These are phyloP conservation scores for Apamea epomidion DNA, from an alignment of 2,888 invertebrate species.

Conservation along the genomic window DNA sequence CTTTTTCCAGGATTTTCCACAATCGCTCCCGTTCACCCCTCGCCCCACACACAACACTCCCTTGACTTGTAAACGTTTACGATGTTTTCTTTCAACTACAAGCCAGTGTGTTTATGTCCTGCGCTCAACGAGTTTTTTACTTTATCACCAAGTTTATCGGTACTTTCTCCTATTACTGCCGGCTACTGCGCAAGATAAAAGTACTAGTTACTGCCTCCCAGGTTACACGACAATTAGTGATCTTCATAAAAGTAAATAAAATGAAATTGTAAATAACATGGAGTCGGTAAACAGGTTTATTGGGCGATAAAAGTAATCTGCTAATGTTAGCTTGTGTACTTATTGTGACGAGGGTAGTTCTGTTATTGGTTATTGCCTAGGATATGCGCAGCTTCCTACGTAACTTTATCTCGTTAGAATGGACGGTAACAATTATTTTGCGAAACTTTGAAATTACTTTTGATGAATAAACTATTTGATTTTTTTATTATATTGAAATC, in stretches of 20 bases:
- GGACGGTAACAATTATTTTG: neutral
- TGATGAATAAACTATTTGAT: neutral
- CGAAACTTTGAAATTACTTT: neutral
- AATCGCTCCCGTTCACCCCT: slow-evolving; percentile 52
- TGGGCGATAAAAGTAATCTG: slow-evolving; percentile 51
- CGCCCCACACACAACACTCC: slow-evolving; percentile 65
- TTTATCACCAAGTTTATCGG: slow-evolving; percentile 81
- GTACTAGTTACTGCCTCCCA: slow-evolving; percentile 53
- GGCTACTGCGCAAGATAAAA: slow-evolving; percentile 70
- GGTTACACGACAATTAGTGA: slow-evolving; percentile 64
- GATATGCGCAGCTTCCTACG: neutral
- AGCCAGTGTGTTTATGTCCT: slow-evolving; percentile 82
- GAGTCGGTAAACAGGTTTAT: slow-evolving; percentile 65
- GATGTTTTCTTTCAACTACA: slow-evolving; percentile 85
- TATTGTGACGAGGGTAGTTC: neutral
- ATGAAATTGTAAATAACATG: slow-evolving; percentile 64
- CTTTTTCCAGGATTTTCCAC: neutral
- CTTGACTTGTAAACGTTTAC: slow-evolving; percentile 85
- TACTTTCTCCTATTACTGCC: slow-evolving; percentile 67
- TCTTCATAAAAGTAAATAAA: slow-evolving; percentile 65
- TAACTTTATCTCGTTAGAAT: neutral
- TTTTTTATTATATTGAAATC: neutral
- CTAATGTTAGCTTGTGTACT: slow-evolving; percentile 42
- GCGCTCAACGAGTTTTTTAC: slow-evolving; percentile 84
- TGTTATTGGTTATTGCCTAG: neutral